Conservation (phyloP, 1,140 invertebrate genomes). For the Pinna nobilis region DNA sequence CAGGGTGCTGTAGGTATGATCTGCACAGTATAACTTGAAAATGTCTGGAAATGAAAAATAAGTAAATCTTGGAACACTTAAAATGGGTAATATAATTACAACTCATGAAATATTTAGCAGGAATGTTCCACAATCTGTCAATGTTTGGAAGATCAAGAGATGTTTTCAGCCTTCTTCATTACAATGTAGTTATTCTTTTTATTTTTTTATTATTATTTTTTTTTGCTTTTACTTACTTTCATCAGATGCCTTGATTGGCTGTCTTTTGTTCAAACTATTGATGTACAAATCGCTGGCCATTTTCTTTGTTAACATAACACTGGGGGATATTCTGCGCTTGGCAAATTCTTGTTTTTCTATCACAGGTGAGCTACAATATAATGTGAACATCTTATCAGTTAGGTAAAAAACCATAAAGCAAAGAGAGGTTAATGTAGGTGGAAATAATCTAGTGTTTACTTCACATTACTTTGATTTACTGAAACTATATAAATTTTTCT, state of each 20-base stretch:
- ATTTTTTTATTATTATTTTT: too few species aligned
- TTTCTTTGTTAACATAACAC: constrained; percentile 45
- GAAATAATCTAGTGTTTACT: too few species aligned
- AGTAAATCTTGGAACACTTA: too few species aligned
- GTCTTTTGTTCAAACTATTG: constrained; percentile 47
- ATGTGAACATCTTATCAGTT: background rate
- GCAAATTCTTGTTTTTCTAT: constrained; percentile 6
- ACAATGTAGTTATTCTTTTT: too few species aligned
- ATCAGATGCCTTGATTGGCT: constrained; percentile 68
- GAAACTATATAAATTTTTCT: too few species aligned
- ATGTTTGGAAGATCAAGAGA: too few species aligned
- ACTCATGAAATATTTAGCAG: background rate
- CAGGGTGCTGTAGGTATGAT: constrained; percentile 90
- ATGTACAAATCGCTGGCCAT: constrained; percentile 14
- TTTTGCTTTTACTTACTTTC: constrained; percentile 73
- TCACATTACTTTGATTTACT: too few species aligned
- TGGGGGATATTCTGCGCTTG: constrained; percentile 54
- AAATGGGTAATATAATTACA: background rate
- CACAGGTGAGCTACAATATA: background rate
- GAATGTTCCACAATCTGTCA: too few species aligned
- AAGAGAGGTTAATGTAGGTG: too few species aligned
- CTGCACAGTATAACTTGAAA: constrained; percentile 89
- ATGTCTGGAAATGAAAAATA: constrained; percentile 80
- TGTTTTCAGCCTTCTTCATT: too few species aligned
- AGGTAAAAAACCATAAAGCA: background rate